Evolutionary conservation across 64 coral and sea anemone species (phyloP).

Genomic region (Acropora tenuis): DNA sequence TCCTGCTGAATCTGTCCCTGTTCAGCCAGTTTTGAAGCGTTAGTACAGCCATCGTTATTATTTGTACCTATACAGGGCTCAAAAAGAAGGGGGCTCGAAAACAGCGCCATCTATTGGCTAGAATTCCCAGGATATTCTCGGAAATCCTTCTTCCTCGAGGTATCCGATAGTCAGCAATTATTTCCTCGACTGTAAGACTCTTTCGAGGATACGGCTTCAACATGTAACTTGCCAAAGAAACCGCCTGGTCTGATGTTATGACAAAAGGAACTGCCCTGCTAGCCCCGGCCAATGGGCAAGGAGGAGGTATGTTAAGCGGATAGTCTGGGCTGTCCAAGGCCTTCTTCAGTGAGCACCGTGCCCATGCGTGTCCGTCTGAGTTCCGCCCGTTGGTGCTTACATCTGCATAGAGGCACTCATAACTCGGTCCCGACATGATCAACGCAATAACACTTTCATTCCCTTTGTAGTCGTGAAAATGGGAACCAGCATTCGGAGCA

Average conservation of each 20-base stretch:
- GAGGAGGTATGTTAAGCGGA: slow-evolving; percentile 55
- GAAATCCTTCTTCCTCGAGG: slow-evolving; percentile 31
- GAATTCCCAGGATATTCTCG: neutral
- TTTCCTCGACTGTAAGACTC: slow-evolving; percentile 32
- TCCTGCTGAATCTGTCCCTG: neutral
- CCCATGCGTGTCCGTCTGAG: slow-evolving; percentile 55
- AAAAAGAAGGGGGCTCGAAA: too few relatives aligned
- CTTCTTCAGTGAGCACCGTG: slow-evolving; percentile 31
- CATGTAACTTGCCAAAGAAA: slow-evolving; percentile 44
- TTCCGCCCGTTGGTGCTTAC: slow-evolving; percentile 41
- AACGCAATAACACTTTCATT: too few relatives aligned
- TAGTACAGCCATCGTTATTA: too few relatives aligned
- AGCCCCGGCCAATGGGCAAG: slow-evolving; percentile 29
- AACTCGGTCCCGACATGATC: neutral
- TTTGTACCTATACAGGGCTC: too few relatives aligned
- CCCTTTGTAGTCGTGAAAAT: too few relatives aligned
- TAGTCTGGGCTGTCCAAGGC: slow-evolving; percentile 25
- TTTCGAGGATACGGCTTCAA: slow-evolving; percentile 47
- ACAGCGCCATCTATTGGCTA: too few relatives aligned
- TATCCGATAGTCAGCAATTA: slow-evolving; percentile 44
- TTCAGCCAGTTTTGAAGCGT: slow-evolving; percentile 54
- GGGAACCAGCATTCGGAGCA: neutral
- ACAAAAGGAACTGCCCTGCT: neutral
- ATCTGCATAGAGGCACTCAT: slow-evolving; percentile 46
- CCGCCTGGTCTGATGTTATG: neutral